Evolutionary conservation across 2,113 vertebrate species (phyloP).

Genomic region (Lota lota): DNA sequence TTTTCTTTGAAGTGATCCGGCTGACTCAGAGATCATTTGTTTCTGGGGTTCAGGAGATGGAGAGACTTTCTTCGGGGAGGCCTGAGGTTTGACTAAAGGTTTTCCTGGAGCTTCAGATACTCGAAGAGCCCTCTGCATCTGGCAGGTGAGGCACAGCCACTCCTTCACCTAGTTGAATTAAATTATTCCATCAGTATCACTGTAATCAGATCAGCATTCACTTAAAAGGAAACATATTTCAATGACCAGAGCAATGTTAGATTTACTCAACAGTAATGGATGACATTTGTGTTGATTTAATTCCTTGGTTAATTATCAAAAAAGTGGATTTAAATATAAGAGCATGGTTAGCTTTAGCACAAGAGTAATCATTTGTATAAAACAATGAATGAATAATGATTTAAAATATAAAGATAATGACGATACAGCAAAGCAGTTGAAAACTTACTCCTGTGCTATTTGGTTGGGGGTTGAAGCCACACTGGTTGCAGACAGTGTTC

Average conservation of each 20-base stretch:
- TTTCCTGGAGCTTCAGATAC: conserved; percentile 6
- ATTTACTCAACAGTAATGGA: too few relatives aligned
- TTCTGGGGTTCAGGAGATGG: conserved; percentile 44
- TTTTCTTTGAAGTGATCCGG: too few relatives aligned
- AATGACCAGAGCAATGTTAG: background rate
- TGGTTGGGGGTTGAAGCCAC: conserved; percentile 93
- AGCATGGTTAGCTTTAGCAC: too few relatives aligned
- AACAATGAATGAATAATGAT: too few relatives aligned
- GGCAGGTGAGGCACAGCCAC: conserved; percentile 96
- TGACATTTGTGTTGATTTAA: too few relatives aligned
- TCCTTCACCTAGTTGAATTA: conserved; percentile 77
- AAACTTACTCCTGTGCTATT: conserved; percentile 83
- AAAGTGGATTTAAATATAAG: too few relatives aligned
- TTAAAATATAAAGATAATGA: background rate
- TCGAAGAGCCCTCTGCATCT: conserved; percentile 86
- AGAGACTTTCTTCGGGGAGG: too few relatives aligned
- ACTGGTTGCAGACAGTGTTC: conserved; percentile 87
- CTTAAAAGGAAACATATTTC: background rate
- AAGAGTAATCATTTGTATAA: conserved; percentile 11
- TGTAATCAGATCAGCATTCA: background rate
- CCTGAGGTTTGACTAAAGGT: too few relatives aligned
- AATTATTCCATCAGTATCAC: conserved; percentile 5
- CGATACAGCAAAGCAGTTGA: background rate
- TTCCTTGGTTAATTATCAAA: too few relatives aligned
- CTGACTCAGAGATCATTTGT: conserved; percentile 16